Evolutionary conservation across 2,113 vertebrate species (phyloP), one percentile per base, ranked within the genome.

Genomic region (Melanostigma gelatinosum): DNA sequence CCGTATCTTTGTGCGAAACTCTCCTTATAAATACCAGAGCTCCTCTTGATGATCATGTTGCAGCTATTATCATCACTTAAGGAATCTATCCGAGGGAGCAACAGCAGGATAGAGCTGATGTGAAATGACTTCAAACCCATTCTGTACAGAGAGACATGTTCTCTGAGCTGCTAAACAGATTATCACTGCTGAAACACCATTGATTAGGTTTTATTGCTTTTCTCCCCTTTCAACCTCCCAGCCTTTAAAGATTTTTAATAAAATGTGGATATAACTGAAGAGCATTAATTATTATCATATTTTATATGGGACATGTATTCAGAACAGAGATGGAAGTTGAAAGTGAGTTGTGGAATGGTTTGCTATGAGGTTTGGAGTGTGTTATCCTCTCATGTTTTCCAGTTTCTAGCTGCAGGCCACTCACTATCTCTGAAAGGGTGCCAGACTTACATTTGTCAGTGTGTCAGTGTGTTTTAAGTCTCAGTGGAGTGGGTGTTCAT

Each of bases 341-440:
- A 57, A 76, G 75, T 32, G 34, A 72, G 63, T 67, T 79, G 52
- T 75, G 44, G 82, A 29, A 81, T 72, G 73, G 73, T 54, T 79
- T 73, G 61, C 69, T 86, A 48, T 68, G 74, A 85, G 75, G 73
- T 80, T 60, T 67, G 52, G 61, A 32, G 72, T 61, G 77, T 24
- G 79, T 87, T 80, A 79, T 71, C 74, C 79, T 40, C 68, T 77
- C 63, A 27, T 91, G 90, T 89, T 89, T 86, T 55, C 79, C 66
- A 46, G 69, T 72, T 64, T 75, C 44, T 68, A 65, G 88, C 86
- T 92, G 80, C 69, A 87, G 90, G 91, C 79, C 62, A 73, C 54
- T 64, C 75, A 88, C 70, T 86, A 68, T 92, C 88, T 87, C 67
- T 80, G 65, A 87, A 81, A 75, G 64, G 80, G 87, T 90, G 84